Percentiles rank a stretch among this genome's conserved stretches.
Evolutionary conservation across 53 echinoderm and acorn worm species (phyloP).

Genomic region (Paracentrotus lividus): DNA sequence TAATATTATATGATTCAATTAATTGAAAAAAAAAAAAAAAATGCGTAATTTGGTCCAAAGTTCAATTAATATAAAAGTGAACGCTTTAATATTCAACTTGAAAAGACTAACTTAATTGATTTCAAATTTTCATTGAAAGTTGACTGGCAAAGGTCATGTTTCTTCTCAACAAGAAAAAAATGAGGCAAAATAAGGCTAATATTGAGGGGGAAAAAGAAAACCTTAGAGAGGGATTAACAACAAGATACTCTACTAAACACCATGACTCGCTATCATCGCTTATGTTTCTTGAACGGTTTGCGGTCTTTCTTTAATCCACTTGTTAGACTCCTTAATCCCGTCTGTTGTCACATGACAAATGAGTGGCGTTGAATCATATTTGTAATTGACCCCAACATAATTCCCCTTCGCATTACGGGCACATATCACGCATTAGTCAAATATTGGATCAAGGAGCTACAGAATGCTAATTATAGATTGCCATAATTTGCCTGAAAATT

Average conservation of each 20-base stretch:
- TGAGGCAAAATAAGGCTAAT: constrained; percentile 1
- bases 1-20: too few species aligned
- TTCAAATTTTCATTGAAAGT: background rate
- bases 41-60: background rate
- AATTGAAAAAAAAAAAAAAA: too few species aligned
- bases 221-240: constrained; percentile 48
- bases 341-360: constrained; percentile 48
- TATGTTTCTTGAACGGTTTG: constrained; percentile 21
- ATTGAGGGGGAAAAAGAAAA: constrained; percentile 14
- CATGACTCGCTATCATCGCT: constrained; percentile 42
- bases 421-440: constrained; percentile 5
- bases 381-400: constrained; percentile 58
- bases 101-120: background rate
- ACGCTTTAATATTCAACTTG: background rate
- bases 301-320: constrained; percentile 64
- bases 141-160: background rate
- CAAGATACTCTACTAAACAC: constrained; percentile 28
- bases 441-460: background rate
- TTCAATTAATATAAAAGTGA: background rate
- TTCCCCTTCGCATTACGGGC: constrained; percentile 12
- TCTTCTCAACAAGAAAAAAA: background rate
- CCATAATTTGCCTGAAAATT: background rate
- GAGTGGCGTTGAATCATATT: constrained; percentile 51
- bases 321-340: constrained; percentile 65
- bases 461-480: constrained; percentile 22